Conservation (phyloP, 1,140 invertebrate genomes). For the Phenacoccus solenopsis region DNA sequence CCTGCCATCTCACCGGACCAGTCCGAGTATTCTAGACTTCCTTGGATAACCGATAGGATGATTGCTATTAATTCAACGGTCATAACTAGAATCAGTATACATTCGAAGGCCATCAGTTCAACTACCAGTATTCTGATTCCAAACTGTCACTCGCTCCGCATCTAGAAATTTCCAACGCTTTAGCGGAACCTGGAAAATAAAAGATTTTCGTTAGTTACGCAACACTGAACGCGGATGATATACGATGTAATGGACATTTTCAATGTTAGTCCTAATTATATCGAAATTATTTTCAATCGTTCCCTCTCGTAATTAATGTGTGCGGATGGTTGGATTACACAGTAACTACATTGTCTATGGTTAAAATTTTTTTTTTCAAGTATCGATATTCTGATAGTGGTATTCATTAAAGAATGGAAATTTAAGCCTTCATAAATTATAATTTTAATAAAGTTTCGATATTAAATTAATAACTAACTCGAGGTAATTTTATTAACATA, state of each 20-base stretch:
- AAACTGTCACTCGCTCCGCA: background rate
- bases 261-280: background rate
- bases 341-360: too few relatives aligned
- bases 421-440: too few relatives aligned
- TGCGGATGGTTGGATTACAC: too few relatives aligned
- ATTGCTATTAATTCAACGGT: background rate
- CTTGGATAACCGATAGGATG: background rate
- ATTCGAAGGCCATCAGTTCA: conserved; percentile 9
- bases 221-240: background rate
- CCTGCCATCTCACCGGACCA: background rate
- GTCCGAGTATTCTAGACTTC: conserved; percentile 8
- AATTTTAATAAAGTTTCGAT: too few relatives aligned
- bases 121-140: background rate
- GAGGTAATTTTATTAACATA: too few relatives aligned
- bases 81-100: conserved; percentile 4
- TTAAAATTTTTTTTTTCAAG: too few relatives aligned
- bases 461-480: too few relatives aligned
- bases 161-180: background rate
- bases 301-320: background rate
- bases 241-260: background rate
- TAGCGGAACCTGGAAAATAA: background rate
- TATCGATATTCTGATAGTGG: too few relatives aligned
- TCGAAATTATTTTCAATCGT: background rate
- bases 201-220: background rate
- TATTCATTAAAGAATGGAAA: too few relatives aligned